Evolutionary conservation across 2,113 vertebrate genomes (phyloP).

Genomic region (Lamprotornis superbus): DNA sequence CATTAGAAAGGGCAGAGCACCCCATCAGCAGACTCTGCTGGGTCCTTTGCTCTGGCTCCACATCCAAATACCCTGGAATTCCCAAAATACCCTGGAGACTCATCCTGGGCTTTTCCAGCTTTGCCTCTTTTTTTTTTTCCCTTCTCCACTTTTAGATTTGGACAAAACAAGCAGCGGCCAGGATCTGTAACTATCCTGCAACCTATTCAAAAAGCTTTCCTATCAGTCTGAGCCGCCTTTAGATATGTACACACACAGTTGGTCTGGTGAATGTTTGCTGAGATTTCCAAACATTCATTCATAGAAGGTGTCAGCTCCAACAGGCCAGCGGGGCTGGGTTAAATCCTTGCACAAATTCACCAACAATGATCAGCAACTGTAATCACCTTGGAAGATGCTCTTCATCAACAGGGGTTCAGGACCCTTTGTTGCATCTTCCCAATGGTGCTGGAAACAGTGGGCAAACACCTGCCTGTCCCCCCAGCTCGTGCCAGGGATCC

Average conservation of each 20-base stretch:
- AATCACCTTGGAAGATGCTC: not conserved
- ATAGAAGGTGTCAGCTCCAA: not conserved
- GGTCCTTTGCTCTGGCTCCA: not conserved
- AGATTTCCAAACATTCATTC: not conserved
- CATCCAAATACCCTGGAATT: not conserved
- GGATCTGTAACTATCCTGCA: not conserved
- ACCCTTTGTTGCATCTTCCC: not conserved
- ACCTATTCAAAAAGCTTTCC: not conserved
- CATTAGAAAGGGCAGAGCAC: not conserved
- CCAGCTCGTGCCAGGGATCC: not conserved
- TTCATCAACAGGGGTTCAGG: not conserved
- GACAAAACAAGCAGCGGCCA: not conserved
- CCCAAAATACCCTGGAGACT: not conserved
- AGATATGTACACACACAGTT: not conserved
- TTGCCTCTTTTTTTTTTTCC: not conserved
- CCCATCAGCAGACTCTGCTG: fast-evolving
- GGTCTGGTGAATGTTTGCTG: not conserved
- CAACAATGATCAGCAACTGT: not conserved
- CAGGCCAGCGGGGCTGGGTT: not conserved
- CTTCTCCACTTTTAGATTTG: not conserved
- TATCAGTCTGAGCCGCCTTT: not conserved
- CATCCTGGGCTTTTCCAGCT: not conserved
- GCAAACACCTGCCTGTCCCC: not conserved
- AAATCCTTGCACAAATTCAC: not conserved
- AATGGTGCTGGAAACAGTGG: not conserved